phyloP scores from a whole-genome alignment of 1,140 invertebrate genomes.

The Lepidotrigona ventralis region DNA sequence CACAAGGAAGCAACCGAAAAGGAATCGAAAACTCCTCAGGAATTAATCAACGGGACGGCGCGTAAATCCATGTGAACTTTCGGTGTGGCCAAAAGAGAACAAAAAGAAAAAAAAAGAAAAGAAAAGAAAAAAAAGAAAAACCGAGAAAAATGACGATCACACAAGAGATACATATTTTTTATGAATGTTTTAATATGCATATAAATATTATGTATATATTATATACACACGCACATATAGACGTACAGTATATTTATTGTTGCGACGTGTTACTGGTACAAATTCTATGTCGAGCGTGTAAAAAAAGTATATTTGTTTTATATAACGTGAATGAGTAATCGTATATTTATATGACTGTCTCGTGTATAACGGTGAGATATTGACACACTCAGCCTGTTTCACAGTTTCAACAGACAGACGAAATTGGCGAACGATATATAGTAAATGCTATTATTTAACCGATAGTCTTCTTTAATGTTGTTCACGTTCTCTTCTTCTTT shows the following conservation, averaged over 20 bases:
- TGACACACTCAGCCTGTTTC: background rate
- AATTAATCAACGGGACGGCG: conserved; percentile 58
- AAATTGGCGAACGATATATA: background rate
- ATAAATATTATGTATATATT: conserved; percentile 38
- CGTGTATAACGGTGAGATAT: background rate
- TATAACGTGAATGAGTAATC: conserved; percentile 21
- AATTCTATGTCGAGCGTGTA: conserved; percentile 52
- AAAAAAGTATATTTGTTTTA: conserved; percentile 35
- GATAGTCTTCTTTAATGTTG: background rate
- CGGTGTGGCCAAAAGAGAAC: background rate
- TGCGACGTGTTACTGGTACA: conserved; percentile 54
- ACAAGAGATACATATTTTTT: conserved; percentile 64
- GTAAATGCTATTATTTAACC: background rate
- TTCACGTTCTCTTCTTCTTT: background rate
- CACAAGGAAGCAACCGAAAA: conserved; percentile 6
- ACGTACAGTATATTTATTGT: conserved; percentile 60
- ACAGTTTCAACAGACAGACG: too few relatives aligned
- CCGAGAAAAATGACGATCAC: background rate
- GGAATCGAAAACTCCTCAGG: conserved; percentile 32
- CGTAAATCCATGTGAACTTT: conserved; percentile 59
- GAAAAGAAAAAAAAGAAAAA: too few relatives aligned
- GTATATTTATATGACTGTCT: conserved; percentile 25
- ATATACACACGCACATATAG: conserved; percentile 28
- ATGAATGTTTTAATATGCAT: conserved; percentile 58
- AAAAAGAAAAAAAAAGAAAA: too few relatives aligned